These are phyloP conservation scores for Desoria tigrina DNA, from an alignment of 2,888 invertebrate genomes.

Conservation along the genomic window DNA sequence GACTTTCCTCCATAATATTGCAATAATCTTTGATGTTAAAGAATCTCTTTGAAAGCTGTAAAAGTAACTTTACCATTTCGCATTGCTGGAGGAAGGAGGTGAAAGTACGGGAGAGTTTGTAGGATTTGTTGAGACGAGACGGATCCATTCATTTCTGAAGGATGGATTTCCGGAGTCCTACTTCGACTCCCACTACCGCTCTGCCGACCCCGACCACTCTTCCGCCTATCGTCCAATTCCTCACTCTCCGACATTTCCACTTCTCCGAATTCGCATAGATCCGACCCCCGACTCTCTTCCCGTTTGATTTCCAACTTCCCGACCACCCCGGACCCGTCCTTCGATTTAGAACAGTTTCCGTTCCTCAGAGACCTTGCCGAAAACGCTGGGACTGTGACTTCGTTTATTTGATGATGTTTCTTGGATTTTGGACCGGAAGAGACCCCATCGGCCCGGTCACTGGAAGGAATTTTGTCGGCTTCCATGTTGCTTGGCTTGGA, in stretches of 20 bases:
- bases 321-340: not conserved
- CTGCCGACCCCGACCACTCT: constrained; percentile 32
- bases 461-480: not conserved
- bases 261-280: constrained; percentile 38
- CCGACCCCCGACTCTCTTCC: constrained; percentile 26
- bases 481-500: not conserved
- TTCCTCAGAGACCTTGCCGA: not conserved
- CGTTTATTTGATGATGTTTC: not conserved
- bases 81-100: constrained; percentile 45
- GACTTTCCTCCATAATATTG: no score
- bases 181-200: constrained; percentile 37
- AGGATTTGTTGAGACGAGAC: constrained; percentile 35
- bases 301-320: constrained; percentile 9
- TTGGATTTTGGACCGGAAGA: not conserved
- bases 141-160: constrained; percentile 30
- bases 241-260: constrained; percentile 39
- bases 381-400: not conserved
- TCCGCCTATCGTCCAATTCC: constrained; percentile 39
- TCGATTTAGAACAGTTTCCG: not conserved
- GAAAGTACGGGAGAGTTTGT: constrained; percentile 45
- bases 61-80: constrained; percentile 42
- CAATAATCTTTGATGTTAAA: no score
- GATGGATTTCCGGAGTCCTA: constrained; percentile 36
- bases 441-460: not conserved
- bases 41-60: no score